Conservation (phyloP, 1,140 invertebrate genomes). For the Parasteatoda tepidariorum region DNA sequence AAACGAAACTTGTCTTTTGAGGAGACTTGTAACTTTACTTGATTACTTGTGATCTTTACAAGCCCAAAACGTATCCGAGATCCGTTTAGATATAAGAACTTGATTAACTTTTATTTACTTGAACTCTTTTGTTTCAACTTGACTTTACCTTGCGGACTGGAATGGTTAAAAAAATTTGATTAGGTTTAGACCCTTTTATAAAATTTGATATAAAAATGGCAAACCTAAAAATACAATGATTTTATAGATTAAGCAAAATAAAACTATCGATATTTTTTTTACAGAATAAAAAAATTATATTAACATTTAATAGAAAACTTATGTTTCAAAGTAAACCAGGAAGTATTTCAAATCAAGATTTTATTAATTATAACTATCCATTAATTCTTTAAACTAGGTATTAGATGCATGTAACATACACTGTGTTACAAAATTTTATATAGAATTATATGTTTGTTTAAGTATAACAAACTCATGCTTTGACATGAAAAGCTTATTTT, state of each 20-base stretch:
- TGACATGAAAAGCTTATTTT: too few species aligned
- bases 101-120: slow-evolving; percentile 2
- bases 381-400: too few species aligned
- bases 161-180: not conserved
- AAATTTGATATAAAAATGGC: not conserved
- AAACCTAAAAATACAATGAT: not conserved
- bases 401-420: too few species aligned
- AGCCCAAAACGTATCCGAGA: not conserved
- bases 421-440: too few species aligned
- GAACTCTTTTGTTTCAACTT: slow-evolving; percentile 12
- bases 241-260: too few species aligned
- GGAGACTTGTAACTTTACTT: slow-evolving; percentile 27
- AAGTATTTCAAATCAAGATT: not conserved
- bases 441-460: too few species aligned
- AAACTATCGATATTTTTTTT: not conserved
- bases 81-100: not conserved
- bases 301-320: not conserved
- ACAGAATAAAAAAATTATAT: not conserved
- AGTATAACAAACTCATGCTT: too few species aligned
- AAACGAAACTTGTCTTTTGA: slow-evolving; percentile 9
- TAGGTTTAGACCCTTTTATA: not conserved
- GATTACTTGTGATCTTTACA: not conserved
- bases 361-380: too few species aligned
- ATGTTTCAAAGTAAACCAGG: not conserved
- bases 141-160: not conserved